Conservation (phyloP, 2,797 vertebrate species). For the Rhynchotus rufescens region DNA sequence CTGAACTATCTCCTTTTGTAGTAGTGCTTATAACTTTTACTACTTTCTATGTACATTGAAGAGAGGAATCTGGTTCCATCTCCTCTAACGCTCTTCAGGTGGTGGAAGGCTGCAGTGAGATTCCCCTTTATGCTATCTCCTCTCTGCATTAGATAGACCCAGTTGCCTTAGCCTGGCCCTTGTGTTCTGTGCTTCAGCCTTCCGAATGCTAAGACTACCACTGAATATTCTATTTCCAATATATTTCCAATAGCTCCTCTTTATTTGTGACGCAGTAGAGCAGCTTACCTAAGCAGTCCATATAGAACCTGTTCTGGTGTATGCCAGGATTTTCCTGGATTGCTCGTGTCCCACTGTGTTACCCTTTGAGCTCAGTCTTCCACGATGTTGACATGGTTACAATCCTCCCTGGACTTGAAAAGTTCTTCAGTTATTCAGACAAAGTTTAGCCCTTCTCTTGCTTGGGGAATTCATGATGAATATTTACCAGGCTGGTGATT, state of each 20-base stretch:
- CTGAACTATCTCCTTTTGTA: neutral
- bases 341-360: accelerated
- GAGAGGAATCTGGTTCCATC: neutral
- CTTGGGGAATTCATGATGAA: neutral
- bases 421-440: neutral
- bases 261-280: neutral
- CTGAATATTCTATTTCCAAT: neutral
- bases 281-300: neutral
- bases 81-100: neutral
- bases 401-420: neutral
- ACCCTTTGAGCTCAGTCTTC: neutral
- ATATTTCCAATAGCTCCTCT: neutral
- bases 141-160: neutral
- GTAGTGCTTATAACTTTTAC: neutral
- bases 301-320: neutral
- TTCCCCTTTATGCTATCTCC: neutral
- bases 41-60: neutral
- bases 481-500: neutral
- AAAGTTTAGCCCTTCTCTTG: neutral
- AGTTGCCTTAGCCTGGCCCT: neutral
- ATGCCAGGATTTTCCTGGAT: neutral
- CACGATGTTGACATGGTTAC: neutral
- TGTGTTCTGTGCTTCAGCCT: neutral
- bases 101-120: neutral
- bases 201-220: neutral